Conservation (phyloP, 2,888 invertebrate species). For the Griposia aprilina region DNA sequence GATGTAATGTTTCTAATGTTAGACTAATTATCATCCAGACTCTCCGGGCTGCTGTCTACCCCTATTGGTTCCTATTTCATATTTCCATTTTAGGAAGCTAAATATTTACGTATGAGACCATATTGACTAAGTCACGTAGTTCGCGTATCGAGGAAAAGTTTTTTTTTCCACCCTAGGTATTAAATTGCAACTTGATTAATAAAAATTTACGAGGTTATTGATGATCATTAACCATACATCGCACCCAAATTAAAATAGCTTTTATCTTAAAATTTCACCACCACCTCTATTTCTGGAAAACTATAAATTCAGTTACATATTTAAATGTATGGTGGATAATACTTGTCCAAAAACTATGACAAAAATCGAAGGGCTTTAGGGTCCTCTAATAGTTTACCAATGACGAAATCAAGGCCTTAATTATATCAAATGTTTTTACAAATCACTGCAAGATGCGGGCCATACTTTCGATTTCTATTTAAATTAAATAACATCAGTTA, state of each 20-base stretch:
- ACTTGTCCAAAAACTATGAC: background rate
- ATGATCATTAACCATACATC: background rate
- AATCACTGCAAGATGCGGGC: too few species aligned
- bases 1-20: constrained; percentile 22
- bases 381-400: background rate
- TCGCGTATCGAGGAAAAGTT: background rate
- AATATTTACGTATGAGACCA: constrained; percentile 1
- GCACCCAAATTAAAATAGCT: background rate
- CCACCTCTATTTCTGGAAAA: background rate
- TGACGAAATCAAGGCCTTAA: background rate
- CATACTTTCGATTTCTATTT: background rate
- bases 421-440: background rate
- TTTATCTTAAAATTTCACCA: background rate
- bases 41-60: background rate
- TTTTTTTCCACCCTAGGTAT: background rate
- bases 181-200: background rate
- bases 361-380: background rate
- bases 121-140: background rate
- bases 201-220: background rate
- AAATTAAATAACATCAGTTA: background rate
- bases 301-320: background rate
- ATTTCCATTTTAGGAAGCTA: constrained; percentile 14
- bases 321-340: background rate
- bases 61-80: background rate
- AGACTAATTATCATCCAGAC: constrained; percentile 13